Evolutionary conservation across 2,113 vertebrate species (phyloP).

Genomic region (Semnornis frantzii): DNA sequence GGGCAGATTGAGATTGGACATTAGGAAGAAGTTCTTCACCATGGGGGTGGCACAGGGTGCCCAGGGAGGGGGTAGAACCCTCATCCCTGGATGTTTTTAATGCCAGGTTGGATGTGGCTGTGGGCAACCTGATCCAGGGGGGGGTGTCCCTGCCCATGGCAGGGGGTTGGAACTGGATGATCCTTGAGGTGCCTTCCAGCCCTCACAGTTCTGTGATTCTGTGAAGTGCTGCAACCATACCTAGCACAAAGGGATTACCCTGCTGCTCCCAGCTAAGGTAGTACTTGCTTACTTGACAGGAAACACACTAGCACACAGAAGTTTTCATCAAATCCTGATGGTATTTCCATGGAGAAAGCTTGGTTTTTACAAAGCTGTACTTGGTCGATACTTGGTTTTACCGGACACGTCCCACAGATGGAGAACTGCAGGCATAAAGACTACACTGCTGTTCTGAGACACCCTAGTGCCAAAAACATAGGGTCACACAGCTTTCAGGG

Average conservation of each 20-base stretch:
- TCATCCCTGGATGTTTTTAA: no score
- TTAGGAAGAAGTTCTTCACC: no score
- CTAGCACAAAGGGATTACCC: not conserved
- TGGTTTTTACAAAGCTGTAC: not conserved
- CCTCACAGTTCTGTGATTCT: no score
- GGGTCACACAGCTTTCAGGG: not conserved
- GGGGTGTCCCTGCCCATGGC: no score
- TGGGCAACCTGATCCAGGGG: no score
- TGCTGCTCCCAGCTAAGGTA: not conserved
- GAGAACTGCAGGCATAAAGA: not conserved
- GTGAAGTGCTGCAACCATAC: not conserved
- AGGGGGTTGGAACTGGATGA: no score
- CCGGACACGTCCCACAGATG: not conserved
- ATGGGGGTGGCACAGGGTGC: no score
- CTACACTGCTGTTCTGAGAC: not conserved
- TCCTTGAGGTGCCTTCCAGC: no score
- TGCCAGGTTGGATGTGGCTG: no score
- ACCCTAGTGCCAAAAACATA: not conserved
- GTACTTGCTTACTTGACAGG: not conserved
- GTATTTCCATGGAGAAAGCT: not conserved
- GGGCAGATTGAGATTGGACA: no score
- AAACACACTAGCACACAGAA: not conserved
- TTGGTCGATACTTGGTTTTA: not conserved
- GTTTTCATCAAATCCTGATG: not conserved
- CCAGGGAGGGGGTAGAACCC: no score